Conservation (phyloP, 2,113 vertebrate genomes). For the Sprattus sprattus region DNA sequence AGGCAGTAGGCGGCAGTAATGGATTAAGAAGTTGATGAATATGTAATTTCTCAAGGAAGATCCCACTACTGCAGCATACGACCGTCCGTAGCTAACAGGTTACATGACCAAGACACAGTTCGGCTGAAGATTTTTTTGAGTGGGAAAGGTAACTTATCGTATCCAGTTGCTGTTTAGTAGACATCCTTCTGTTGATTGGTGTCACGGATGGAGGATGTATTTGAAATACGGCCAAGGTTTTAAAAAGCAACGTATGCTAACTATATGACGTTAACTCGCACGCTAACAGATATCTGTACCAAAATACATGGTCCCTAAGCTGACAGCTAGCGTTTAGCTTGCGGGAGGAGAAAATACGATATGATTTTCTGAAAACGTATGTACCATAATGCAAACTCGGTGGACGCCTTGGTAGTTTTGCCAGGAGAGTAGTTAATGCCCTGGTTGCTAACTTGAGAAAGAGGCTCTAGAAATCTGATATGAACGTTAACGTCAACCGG, state of each 20-base stretch:
- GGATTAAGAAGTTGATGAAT: neutral
- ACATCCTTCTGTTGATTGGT: neutral
- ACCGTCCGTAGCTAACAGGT: constrained; percentile 13
- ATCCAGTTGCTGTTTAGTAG: neutral
- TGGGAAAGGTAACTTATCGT: neutral
- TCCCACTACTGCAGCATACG: constrained; percentile 45
- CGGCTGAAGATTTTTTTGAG: neutral
- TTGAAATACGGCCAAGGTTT: neutral
- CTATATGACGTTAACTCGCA: neutral
- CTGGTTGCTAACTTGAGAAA: neutral
- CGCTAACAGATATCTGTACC: neutral
- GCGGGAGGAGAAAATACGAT: constrained; percentile 63
- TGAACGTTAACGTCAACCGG: neutral
- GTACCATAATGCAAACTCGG: neutral
- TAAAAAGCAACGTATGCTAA: neutral
- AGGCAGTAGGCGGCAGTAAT: neutral
- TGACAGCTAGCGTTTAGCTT: constrained; percentile 5
- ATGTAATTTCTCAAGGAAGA: neutral
- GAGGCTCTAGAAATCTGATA: neutral
- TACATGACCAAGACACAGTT: constrained; percentile 4
- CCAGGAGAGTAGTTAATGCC: too few species aligned
- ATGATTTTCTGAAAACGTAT: neutral
- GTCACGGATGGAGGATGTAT: neutral
- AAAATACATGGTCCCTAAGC: constrained; percentile 9
- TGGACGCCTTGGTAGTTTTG: neutral